Evolutionary conservation across 2,888 invertebrate species (phyloP), one percentile per base, ranked within the genome.

Genomic region (Crossocerus cetratus): DNA sequence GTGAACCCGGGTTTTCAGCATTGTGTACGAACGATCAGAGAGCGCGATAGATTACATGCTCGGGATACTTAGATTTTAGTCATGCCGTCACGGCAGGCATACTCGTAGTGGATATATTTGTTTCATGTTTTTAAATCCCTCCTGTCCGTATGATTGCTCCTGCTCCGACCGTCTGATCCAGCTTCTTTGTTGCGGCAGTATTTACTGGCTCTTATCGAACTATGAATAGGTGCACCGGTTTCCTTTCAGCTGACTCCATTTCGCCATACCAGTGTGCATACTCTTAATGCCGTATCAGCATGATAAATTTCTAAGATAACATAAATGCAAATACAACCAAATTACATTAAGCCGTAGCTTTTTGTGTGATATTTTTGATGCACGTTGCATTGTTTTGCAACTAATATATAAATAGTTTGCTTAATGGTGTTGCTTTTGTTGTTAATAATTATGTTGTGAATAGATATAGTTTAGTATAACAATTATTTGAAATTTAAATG

Each of bases 221-320:
- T 85, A 86, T 86, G 85, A 86, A 86, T 86, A 86, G 86, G 80
- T 82, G 84, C 78, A 82, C 83, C 81, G 80, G 85, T 85, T 85
- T 84, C 76, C 80, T 78, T 84, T 83, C 78, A 82, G 76, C 74
- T 79, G 73, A 49, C 49, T 78, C 70, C 74, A 74, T 77, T 81
- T 76, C 76, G 70, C 76, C 71, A 68, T 63, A 68, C 72, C 74
- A 65, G 73, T 76, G 73, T 73, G 43, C 76, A 70, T 70, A 70
- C 60, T 66, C 61, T 65, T 68, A 62, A 66, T 66, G 58, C 65
- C 62, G 60, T 57, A 67, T 21, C 69, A 57, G 57, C 74, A 45
- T 49, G 49, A 14, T 49, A 16, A 1, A 49, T 16, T 49, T 16
- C 5, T 49, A 49, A 49, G 49, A 49, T 49, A 49, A 49, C 16